Conservation (phyloP, 2,888 invertebrate genomes). For the Nymphalis c-album region DNA sequence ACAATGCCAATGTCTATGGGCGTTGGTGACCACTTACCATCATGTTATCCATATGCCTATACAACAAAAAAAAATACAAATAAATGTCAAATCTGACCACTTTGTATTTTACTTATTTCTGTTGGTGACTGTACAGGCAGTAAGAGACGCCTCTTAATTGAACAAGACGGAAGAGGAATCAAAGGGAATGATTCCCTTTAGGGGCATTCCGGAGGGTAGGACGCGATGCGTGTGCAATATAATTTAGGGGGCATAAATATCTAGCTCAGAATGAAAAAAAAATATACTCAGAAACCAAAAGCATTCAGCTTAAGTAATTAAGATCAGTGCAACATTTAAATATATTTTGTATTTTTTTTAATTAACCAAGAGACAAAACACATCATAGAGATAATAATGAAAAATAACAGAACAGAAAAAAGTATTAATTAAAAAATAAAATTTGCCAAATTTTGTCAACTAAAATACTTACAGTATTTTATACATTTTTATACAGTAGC, state of each 20-base stretch:
- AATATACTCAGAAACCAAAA: constrained; percentile 17
- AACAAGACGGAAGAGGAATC: constrained; percentile 78
- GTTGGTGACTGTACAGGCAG: constrained; percentile 36
- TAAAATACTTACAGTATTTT: no score
- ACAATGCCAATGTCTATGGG: no score
- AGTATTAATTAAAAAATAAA: no score
- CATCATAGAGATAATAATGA: no score
- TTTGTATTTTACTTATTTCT: background rate
- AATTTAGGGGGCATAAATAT: constrained; percentile 57
- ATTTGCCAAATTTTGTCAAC: no score
- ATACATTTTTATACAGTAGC: no score
- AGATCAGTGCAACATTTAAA: background rate
- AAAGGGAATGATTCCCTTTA: constrained; percentile 79
- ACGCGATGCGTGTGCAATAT: constrained; percentile 74
- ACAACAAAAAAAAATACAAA: no score
- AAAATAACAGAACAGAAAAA: no score
- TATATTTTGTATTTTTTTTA: background rate
- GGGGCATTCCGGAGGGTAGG: constrained; percentile 66
- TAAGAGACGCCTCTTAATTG: constrained; percentile 78
- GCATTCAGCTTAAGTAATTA: background rate
- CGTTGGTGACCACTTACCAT: no score
- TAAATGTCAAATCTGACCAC: no score
- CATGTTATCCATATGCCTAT: no score
- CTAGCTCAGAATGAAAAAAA: constrained; percentile 29
- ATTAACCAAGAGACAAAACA: no score